Evolutionary conservation across 2,888 invertebrate species (phyloP), one percentile per base, ranked within the genome.

Genomic region (Ectropis crepuscularia): DNA sequence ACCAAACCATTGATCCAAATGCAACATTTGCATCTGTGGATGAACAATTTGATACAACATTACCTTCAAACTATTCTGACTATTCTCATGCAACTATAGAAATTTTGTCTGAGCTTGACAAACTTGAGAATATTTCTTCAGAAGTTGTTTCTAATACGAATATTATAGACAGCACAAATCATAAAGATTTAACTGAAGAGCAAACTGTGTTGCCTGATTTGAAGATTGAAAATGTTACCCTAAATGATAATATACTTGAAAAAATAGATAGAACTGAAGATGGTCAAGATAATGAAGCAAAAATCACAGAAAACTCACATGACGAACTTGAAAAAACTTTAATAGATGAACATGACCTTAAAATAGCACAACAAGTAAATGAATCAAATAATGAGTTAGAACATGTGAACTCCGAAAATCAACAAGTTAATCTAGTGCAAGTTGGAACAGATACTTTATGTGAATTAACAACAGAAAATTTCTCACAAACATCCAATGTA

Each of bases 11-110:
- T 10, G 51, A 12, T 39, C 39, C 8, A 38, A 11, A 60, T 43
- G 5, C 41, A 6, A 64, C 60, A 38, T 55, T 57, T 7, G 28
- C 39, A n/a, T 45, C 48, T 36, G 16, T 12, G 43, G 60, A 61
- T 7, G 0, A n/a, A 6, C 57, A 53, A 45, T 37, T 53, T 51
- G 53, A 68, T 57, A 50, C 41, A 1, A 53, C 53, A 39, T n/a
- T 41, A 12, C 50, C 51, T 12, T 37, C 45, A 28, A 46, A 60
- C 16, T 55, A 57, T 39, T 43, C 53, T 12, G 57, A 65, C 53
- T 64, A 59, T 28, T 66, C 58, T 4, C 55, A 55, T 53, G 61
- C 59, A 28, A 66, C 61, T 38, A 38, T 28, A 12, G 45, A 65
- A 28, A 42, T 65, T n/a, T 53, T 65, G 39, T 37, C 39, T 38